phyloP scores from a whole-genome alignment of 2,113 vertebrate species.

The Pterophyllum scalare region DNA sequence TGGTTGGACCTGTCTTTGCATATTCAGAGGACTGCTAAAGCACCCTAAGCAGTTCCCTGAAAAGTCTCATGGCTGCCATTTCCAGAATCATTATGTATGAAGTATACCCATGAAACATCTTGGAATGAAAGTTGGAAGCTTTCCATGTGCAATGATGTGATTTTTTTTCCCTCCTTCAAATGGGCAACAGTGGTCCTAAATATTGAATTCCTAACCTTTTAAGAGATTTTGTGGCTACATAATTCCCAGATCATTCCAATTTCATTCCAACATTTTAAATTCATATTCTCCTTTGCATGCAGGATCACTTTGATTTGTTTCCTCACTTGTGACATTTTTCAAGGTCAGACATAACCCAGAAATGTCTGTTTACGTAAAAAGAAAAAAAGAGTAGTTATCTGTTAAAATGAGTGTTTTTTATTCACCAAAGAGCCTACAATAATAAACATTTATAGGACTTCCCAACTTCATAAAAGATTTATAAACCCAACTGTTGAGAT shows the following conservation, averaged over 20 bases:
- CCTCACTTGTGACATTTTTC: neutral
- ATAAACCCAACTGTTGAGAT: neutral
- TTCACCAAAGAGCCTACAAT: neutral
- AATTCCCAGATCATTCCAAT: neutral
- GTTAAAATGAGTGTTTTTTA: neutral
- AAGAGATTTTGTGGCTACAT: conserved; percentile 7
- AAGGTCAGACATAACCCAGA: conserved; percentile 6
- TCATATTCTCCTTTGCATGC: neutral
- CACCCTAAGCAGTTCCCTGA: conserved; percentile 13
- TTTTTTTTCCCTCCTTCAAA: conserved; percentile 15
- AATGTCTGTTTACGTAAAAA: neutral
- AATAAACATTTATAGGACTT: too few relatives aligned
- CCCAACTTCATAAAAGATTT: neutral
- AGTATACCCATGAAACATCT: conserved; percentile 23
- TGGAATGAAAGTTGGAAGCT: conserved; percentile 29
- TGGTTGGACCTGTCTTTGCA: conserved; percentile 38
- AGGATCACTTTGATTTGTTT: neutral
- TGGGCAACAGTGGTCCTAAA: conserved; percentile 10
- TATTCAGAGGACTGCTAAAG: conserved; percentile 37
- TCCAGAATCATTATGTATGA: conserved; percentile 50
- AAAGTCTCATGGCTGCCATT: conserved; percentile 40
- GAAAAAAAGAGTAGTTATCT: neutral
- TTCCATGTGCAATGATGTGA: conserved; percentile 19
- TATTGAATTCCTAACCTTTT: conserved; percentile 23
- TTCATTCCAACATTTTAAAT: neutral